Base-by-base conservation (phyloP, 2,797 vertebrate genomes). In the Protosalanx chinensis region DNA sequence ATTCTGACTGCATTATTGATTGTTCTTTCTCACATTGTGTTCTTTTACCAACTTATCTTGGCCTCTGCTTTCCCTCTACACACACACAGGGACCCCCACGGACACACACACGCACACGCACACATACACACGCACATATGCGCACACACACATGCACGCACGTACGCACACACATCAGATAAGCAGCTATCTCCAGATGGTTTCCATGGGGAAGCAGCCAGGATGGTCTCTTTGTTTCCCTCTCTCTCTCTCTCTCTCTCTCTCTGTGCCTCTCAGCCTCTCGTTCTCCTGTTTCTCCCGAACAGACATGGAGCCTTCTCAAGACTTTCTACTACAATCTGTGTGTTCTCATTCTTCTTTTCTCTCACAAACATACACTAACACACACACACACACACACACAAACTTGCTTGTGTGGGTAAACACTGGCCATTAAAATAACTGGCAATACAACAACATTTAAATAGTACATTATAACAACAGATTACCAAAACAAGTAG, bases 121-220 rank as follows among this genome's bases (percentile, higher is more conserved):
- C 23, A 61, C n/a, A 46, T 20, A 16, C 49, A 35, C 33, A 35
- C 33, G 6, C 53, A 2, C 13, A 1, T 2, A 29, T 7, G 29
- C 46, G 6, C 49, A 4, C 23, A 27, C 23, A 27, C 51, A 13
- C 6, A 10, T 1, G 23, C n/a, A 60, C 18, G n/a, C 41, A 13
- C 46, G 1, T 1, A 27, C 23, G 1, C 51, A 13, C 6, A 10
- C 23, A n/a, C n/a, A n/a, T n/a, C n/a, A n/a, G n/a, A n/a, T n/a
- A n/a, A n/a, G n/a, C n/a, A n/a, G n/a, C n/a, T 58, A 59, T 72
- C 72, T 79, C 65, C 74, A 76, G 79, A 82, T 73, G 67, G 69
- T 71, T 77, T 79, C 30, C 23, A 13, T n/a, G 77, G 83, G 33
- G 65, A 20, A 59, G 67, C 70, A 75, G 76, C 69, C 72, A 74